Conservation (phyloP, 2,888 invertebrate species). For the Dasypolia templi region DNA sequence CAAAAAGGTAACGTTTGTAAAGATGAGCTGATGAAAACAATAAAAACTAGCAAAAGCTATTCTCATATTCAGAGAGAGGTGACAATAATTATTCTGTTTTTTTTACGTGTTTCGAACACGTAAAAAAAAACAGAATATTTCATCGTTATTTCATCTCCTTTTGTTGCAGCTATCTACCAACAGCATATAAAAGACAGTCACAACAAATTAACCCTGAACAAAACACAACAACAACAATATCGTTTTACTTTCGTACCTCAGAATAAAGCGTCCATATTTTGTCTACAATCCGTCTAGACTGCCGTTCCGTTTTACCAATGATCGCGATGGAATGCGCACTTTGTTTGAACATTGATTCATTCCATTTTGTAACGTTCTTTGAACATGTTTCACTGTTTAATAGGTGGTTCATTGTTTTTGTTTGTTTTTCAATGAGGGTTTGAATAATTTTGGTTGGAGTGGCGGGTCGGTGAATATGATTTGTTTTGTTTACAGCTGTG, state of each 20-base stretch:
- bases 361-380: conserved; percentile 56
- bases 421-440: conserved; percentile 29
- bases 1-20: no score
- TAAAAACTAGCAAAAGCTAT: no score
- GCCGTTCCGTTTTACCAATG: conserved; percentile 68
- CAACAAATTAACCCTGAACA: neutral
- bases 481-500: neutral
- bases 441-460: conserved; percentile 19
- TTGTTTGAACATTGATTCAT: conserved; percentile 63
- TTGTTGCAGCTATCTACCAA: neutral
- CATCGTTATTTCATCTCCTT: no score
- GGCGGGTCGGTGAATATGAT: neutral
- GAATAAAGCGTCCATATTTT: conserved; percentile 58
- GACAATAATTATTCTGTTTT: no score
- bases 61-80: no score
- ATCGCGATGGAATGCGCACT: conserved; percentile 65
- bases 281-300: conserved; percentile 75
- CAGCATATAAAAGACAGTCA: neutral
- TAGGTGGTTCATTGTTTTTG: conserved; percentile 47
- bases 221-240: conserved; percentile 9
- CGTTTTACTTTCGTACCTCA: conserved; percentile 48
- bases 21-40: no score
- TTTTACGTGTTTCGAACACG: no score
- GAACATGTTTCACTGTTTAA: conserved; percentile 47
- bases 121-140: no score